phyloP scores from a whole-genome alignment of 2,113 vertebrate species.

The Muscicapa adusta region DNA sequence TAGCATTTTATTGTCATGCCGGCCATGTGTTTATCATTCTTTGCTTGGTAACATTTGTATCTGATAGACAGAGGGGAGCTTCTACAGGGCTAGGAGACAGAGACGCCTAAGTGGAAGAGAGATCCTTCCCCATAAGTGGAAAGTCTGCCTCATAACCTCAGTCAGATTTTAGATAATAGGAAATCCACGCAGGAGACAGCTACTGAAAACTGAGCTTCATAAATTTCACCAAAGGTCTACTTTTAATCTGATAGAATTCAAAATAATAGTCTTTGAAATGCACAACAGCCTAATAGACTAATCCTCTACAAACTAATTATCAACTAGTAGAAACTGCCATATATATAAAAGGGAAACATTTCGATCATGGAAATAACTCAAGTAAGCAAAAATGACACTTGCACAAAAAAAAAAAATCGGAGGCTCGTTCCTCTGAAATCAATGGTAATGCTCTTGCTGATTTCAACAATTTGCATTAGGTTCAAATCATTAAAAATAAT shows the following conservation, averaged over 20 bases:
- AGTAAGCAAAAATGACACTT: not conserved
- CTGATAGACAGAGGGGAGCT: not conserved
- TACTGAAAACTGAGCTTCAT: slow-evolving; percentile 37
- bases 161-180: slow-evolving; percentile 22
- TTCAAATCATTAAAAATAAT: not conserved
- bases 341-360: not conserved
- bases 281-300: not conserved
- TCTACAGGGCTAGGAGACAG: not conserved
- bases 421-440: not conserved
- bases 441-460: not conserved
- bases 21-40: not conserved
- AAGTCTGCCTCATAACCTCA: not conserved
- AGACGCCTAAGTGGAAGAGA: not conserved
- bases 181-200: not conserved
- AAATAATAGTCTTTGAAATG: not conserved
- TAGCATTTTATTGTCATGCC: not conserved
- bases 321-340: not conserved
- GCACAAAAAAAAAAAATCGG: not conserved
- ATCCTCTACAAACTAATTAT: not conserved
- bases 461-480: not conserved
- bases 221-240: not conserved
- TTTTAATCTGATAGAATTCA: not conserved
- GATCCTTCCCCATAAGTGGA: not conserved
- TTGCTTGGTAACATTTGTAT: not conserved
- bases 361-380: not conserved